Base-by-base conservation (phyloP, 2,888 invertebrate species). In the Cynaeus angustus region DNA sequence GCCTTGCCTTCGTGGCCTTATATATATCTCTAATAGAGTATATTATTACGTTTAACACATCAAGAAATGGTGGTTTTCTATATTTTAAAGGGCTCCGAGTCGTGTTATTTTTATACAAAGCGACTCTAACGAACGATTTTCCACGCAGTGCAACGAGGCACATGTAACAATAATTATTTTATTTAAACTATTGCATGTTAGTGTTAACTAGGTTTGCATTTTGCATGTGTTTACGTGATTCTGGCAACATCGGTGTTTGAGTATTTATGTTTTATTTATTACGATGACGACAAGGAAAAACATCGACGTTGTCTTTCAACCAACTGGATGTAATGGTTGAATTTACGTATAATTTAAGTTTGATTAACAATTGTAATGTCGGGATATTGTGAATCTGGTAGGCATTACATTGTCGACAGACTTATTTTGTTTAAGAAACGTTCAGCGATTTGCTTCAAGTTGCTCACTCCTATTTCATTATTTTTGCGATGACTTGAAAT, bases 151-250 rank as follows among this genome's bases (percentile, higher is more conserved):
- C 38, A 6, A 21, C 12, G 10, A 0, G 43, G 41, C 6, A 30
- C 33, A 58, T 26, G 26, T 43, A 53, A 33, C 33, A 28, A 59
- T 52, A 50, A 59, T 46, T 45, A 48, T 50, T 67, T 67, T 33
- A 26, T 67, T 68, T 68, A 66, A 74, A 73, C 71, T 72, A 72
- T 50, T 74, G 74, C 74, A 74, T 74, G 74, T 73, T 74, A 68
- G 72, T 74, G 55, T 73, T 70, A 70, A 73, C 70, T 73, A 73
- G 70, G 66, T 73, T 65, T 73, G 68, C 68, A 68, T 68, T 73
- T 65, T 73, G 68, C 68, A 68, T 68, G 68, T 64, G 62, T 62
- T 68, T 66, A 58, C 26, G 48, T 52, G 53, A 66, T 48, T 56
- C 50, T 10, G 64, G 38, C 64, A 68, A 64, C 56, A 41, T 64